Base-by-base conservation (phyloP, 2,113 vertebrate species). In the Tympanuchus pallidicinctus region DNA sequence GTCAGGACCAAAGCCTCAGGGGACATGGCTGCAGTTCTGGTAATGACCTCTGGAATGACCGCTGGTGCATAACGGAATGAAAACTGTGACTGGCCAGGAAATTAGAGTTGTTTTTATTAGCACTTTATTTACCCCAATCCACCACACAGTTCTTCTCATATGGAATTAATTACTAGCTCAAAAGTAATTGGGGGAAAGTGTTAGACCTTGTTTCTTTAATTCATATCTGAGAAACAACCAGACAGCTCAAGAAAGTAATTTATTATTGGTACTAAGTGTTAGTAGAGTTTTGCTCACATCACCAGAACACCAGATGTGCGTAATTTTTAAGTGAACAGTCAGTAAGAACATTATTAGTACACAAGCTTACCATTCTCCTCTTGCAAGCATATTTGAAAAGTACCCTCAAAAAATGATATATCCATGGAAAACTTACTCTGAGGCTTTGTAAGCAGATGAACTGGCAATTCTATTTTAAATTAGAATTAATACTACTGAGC, bases 41-140 rank as follows among this genome's bases (percentile, higher is more conserved):
- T 67, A 94, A 42, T 6, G 59, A 56, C 79, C 71, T 65, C 89
- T 92, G 64, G 50, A 88, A 84, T 14, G 78, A 43, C 25, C 67
- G 64, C 45, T 77, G 25, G 30, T 91, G 45, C 20, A 74, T 43
- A 52, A 70, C 32, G 19, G 54, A 85, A 85, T 72, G 64, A 90
- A 92, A 92, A 87, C 32, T 63, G 67, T 22, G 56, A 92, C 56
- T 64, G 25, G 32, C 7, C 67, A 77, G 82, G 87, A 94, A 96
- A 94, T 94, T 52, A 76, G 54, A 63, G 43, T 20, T 93, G 64
- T 20, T 89, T 96, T 92, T 91, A 92, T 86, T 60, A 94, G 50
- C 38, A 43, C 45, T 95, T 90, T 88, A 60, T 83, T 91, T 79
- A 89, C 50, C 22, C 32, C n/a, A 52, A 47, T 81, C 47, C 73